Conservation (phyloP, 2,797 vertebrate species). For the Pteropus rufus region DNA sequence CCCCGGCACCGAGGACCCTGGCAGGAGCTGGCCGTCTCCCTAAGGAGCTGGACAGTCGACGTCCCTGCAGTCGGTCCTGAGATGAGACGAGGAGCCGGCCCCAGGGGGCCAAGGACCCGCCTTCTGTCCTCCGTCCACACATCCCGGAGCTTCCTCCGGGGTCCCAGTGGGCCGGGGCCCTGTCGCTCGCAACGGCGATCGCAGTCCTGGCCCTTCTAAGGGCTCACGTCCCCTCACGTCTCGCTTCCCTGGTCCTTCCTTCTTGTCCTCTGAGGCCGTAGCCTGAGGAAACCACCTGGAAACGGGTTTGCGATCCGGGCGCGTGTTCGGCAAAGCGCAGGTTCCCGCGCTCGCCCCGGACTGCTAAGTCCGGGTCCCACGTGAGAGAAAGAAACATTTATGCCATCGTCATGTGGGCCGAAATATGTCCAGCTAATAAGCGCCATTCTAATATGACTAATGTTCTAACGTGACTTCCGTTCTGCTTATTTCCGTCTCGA, state of each 20-base stretch:
- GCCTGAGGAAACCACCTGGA: neutral
- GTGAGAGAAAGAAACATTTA: neutral
- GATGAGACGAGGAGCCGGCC: neutral
- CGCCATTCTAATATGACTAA: neutral
- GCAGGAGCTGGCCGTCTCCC: neutral
- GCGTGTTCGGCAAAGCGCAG: neutral
- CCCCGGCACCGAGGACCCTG: neutral
- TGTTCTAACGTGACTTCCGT: neutral
- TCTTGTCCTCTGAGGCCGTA: neutral
- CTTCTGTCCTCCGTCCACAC: neutral
- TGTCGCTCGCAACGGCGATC: neutral
- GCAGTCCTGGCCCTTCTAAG: neutral
- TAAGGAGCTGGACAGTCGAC: neutral
- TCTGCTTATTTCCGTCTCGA: neutral
- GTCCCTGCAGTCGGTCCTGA: neutral
- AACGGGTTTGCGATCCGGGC: neutral
- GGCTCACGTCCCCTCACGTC: neutral
- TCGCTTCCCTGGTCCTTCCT: neutral
- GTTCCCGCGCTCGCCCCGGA: neutral
- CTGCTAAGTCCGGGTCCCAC: neutral
- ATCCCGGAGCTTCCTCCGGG: neutral
- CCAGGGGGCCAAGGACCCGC: neutral
- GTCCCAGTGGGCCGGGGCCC: neutral
- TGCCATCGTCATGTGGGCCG: neutral
- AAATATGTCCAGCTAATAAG: neutral